Base-by-base conservation (phyloP, 2,113 vertebrate genomes). In the Malaclemys terrapin region DNA sequence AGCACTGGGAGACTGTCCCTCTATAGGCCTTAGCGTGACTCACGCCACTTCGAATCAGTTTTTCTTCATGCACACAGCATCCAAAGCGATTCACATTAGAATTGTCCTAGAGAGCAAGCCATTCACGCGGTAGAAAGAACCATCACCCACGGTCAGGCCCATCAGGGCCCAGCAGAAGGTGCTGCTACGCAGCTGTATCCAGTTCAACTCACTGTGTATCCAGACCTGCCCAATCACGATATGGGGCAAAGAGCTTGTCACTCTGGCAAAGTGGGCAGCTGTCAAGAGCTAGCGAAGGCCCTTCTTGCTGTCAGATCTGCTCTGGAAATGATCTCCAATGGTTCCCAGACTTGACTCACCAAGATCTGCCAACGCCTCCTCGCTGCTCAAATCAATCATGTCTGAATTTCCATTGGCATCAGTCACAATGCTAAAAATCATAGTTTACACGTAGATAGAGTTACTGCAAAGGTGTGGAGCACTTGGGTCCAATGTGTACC, bases 211-310 rank as follows among this genome's bases (percentile, higher is more conserved):
- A 5, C n/a, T 88, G 85, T 59, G 49, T 75, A 82, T 94, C 90
- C 85, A 80, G 25, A 52, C 47, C 78, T 42, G 88, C 42, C 11
- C 42, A 59, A 2, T 93, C 85, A 89, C 1, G 2, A 12, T 19
- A 84, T 89, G 52, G 31, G 29, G 2, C 35, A 86, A 93, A 89
- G 54, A 92, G 79, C 84, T 90, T 97, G 96, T 93, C 95, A 91
- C 31, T 85, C 88, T 42, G 86, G 82, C 76, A 90, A 72, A 62
- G 57, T 65, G 52, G 52, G 72, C 84, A 84, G 87, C 85, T 94
- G 91, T 93, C 93, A 95, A 82, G 79, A 88, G 69, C 57, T 81
- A 83, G 80, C 59, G 65, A 75, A 91, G 88, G 54, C 13, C 22
- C 14, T 91, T 27, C 85, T 83, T 22, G 24, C 54, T 95, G 91